Conservation (phyloP, 2,888 invertebrate species). For the Timandra comae region DNA sequence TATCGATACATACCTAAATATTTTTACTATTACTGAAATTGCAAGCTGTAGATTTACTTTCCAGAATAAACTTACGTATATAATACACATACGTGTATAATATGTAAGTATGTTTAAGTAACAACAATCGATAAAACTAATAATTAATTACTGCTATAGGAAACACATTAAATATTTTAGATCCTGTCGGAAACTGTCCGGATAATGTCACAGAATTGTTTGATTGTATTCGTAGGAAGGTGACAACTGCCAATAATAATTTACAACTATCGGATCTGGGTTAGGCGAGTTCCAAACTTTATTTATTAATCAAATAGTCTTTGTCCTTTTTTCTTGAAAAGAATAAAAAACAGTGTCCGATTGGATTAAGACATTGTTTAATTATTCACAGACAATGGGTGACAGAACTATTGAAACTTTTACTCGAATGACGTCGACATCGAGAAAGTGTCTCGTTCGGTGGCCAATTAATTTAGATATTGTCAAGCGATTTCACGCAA, state of each 20-base stretch:
- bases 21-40: no score
- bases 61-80: no score
- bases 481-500: no score
- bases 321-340: constrained; percentile 24
- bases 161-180: no score
- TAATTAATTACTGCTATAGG: no score
- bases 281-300: constrained; percentile 28
- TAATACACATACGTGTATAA: no score
- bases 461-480: no score
- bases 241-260: constrained; percentile 33
- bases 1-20: no score
- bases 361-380: constrained; percentile 27
- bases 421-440: constrained; percentile 19
- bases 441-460: no score
- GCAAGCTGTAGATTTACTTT: no score
- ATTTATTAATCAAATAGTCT: constrained; percentile 29
- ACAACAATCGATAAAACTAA: no score
- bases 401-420: constrained; percentile 35
- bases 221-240: constrained; percentile 11
- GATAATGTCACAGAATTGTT: constrained; percentile 2
- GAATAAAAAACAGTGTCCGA: constrained; percentile 22
- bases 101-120: no score
- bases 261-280: constrained; percentile 32
- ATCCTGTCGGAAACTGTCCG: background rate
- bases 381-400: constrained; percentile 33